Base-by-base conservation (phyloP, 2,113 vertebrate genomes). In the Coreoperca whiteheadi region DNA sequence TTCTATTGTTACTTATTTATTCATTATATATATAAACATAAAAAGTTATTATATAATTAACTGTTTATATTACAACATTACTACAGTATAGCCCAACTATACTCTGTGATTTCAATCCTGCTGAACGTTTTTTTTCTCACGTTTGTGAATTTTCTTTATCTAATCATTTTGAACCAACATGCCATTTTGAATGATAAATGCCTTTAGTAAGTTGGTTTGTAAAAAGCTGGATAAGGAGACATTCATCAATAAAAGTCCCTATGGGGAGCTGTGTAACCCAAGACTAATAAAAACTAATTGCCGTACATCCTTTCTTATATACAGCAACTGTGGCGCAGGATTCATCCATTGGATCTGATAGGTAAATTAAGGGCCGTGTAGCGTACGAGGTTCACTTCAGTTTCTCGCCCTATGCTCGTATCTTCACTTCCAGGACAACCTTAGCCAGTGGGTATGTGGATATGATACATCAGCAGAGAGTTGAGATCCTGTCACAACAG, bases 401-500 rank as follows among this genome's bases (percentile, higher is more conserved):
- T 43, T 73, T n/a, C 91, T 96, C 23, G 76, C 82, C 0, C 83
- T 94, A 60, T 72, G 68, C 71, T 54, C 92, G 63, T 95, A 88
- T 71, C 63, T 91, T 0, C 51, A 81, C 10, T 68, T 80, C 25
- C 92, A 95, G 92, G 93, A 95, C 18, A 67, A 61, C 54, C 32
- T 63, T 2, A 63, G 41, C 20, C 67, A 61, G 61, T 72, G 60
- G 81, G 73, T 87, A 72, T 10, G 81, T 81, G 54, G 46, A 51
- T 30, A 51, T 68, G 25, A 51, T 25, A 59, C 4, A 5, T 28
- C 34, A 41, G n/a, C 11, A n/a, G 1, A 39, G 23, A 50, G 18
- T 48, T 18, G 41, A 69, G 30, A 50, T 32, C 12, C 66, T 67
- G 25, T 30, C 41, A 25, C 23, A 9, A 14, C 20, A 64, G 21